These are phyloP conservation scores for Cantharis nigra DNA, from an alignment of 2,888 invertebrate genomes.

Conservation along the genomic window DNA sequence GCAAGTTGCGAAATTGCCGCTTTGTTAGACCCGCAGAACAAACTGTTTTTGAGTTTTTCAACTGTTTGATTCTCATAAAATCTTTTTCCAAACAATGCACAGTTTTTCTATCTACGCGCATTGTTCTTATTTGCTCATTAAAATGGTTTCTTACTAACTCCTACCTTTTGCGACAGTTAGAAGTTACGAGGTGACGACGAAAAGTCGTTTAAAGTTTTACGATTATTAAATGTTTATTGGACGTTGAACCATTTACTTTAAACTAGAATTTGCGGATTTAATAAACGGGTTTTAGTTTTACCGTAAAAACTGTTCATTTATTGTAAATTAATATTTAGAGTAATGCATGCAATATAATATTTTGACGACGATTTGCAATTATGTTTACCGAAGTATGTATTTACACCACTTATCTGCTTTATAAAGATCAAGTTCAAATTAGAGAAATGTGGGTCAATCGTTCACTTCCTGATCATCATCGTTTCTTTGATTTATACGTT, in stretches of 20 bases:
- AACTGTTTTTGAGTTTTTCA: constrained; percentile 2
- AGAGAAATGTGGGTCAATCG: constrained; percentile 27
- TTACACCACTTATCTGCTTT: constrained; percentile 22
- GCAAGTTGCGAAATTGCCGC: constrained; percentile 12
- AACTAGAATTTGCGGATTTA: neutral
- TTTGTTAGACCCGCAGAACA: constrained; percentile 10
- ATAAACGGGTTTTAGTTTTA: neutral
- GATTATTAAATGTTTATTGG: neutral
- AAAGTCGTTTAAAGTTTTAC: neutral
- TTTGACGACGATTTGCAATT: neutral
- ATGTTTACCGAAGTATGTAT: neutral
- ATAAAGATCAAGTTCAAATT: constrained; percentile 32
- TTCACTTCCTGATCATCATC: neutral
- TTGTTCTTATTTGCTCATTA: neutral
- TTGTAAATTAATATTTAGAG: neutral
- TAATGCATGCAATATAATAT: neutral
- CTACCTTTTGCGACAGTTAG: neutral
- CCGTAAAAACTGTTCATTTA: neutral
- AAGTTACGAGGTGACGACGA: neutral
- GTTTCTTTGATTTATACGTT: neutral
- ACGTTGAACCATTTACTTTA: neutral
- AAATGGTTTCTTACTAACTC: neutral
- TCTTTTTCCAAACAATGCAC: neutral
- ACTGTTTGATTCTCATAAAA: constrained; percentile 1
- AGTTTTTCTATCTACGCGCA: neutral